Conservation (phyloP, 2,113 vertebrate species). For the Scartelaos histophorus region DNA sequence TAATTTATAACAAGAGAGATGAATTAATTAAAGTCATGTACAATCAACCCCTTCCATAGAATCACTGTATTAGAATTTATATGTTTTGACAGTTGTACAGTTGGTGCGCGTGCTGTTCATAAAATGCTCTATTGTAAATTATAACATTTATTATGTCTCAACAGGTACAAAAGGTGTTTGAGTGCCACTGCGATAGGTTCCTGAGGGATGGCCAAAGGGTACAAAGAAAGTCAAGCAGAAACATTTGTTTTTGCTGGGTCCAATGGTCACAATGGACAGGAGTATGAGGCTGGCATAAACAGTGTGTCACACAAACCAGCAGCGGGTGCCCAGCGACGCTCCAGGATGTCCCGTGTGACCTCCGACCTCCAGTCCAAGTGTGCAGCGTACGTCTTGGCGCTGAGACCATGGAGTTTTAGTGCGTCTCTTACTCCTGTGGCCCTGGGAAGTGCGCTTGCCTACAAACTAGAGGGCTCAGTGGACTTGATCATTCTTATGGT, state of each 20-base stretch:
- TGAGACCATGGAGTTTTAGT: conserved; percentile 97
- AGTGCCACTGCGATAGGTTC: conserved; percentile 18
- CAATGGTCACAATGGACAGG: conserved; percentile 71
- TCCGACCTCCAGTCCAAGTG: conserved; percentile 83
- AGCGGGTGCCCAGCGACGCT: conserved; percentile 26
- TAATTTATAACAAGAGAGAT: too few relatives aligned
- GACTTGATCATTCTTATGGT: conserved; percentile 86
- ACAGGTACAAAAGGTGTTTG: conserved; percentile 36
- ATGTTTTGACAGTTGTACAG: too few relatives aligned
- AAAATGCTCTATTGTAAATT: background rate
- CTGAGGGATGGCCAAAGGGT: conserved; percentile 66
- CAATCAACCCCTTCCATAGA: background rate
- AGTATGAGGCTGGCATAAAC: conserved; percentile 52
- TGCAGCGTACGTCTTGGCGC: conserved; percentile 89
- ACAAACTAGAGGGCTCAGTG: conserved; percentile 86
- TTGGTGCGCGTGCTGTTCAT: background rate
- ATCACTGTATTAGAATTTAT: background rate
- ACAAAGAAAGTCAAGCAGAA: conserved; percentile 58
- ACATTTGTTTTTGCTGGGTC: conserved; percentile 66
- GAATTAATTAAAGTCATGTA: background rate
- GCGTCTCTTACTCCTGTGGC: conserved; percentile 93
- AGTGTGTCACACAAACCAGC: conserved; percentile 9
- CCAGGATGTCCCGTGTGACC: conserved; percentile 63
- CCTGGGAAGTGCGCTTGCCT: conserved; percentile 91
- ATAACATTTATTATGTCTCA: conserved; percentile 2